Conservation (phyloP, 2,797 vertebrate species). For the Hyperoplus immaculatus region DNA sequence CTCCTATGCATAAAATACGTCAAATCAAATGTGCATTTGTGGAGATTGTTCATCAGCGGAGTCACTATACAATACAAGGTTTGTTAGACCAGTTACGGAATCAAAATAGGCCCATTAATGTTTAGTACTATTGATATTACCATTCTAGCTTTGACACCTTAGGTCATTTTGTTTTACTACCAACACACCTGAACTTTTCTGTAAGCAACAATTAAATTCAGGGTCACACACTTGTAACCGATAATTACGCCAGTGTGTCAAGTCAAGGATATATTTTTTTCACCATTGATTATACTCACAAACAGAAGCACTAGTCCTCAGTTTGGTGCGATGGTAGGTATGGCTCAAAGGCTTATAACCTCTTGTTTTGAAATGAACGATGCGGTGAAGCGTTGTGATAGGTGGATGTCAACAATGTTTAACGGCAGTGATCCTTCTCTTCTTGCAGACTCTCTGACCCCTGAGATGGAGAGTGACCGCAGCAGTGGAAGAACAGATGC, state of each 20-base stretch:
- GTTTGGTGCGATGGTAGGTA: slow-evolving; percentile 2
- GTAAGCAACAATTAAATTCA: neutral
- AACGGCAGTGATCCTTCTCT: slow-evolving; percentile 91
- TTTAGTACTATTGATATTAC: neutral
- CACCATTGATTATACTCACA: slow-evolving; percentile 21
- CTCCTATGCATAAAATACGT: neutral
- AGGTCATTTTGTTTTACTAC: neutral
- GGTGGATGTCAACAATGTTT: slow-evolving; percentile 86
- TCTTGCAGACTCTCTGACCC: slow-evolving; percentile 99
- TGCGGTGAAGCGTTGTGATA: slow-evolving; percentile 70
- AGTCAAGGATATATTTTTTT: slow-evolving; percentile 12
- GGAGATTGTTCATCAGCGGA: slow-evolving; percentile 3
- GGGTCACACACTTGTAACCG: neutral
- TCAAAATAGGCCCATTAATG: neutral
- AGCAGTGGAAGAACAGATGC: slow-evolving; percentile 99
- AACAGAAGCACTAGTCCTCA: neutral
- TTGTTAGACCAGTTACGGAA: neutral
- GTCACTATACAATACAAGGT: neutral
- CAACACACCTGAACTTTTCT: neutral
- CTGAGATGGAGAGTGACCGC: slow-evolving; percentile 99
- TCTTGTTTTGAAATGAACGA: slow-evolving; percentile 74
- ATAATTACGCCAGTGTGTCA: slow-evolving; percentile 21
- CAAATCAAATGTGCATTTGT: slow-evolving; percentile 6
- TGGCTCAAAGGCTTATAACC: slow-evolving; percentile 50
- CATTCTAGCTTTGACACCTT: neutral